Base-by-base conservation (phyloP, 2,888 invertebrate genomes). In the Campoplex nolae region DNA sequence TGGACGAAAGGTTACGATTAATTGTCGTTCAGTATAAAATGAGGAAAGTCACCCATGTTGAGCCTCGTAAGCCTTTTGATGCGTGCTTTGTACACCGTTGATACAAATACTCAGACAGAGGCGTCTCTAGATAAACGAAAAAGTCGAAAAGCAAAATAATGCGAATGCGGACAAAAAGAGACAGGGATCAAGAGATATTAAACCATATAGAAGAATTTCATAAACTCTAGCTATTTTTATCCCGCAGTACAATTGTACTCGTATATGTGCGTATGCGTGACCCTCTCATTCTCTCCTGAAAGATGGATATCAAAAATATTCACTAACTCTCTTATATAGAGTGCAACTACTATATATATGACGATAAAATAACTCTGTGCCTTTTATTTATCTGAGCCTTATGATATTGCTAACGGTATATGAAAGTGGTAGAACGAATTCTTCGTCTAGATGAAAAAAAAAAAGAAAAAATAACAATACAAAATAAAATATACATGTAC, bases 301-400 rank as follows among this genome's bases (percentile, higher is more conserved):
- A 18, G 73, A 79, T 56, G 48, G 48, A 56, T 76, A 84, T 78
- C 62, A 77, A 82, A 85, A 86, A 86, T 84, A 85, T 84, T 88
- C 77, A 74, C 75, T 56, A 85, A 84, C 83, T 88, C 83, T 68
- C 70, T 85, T 84, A 84, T 86, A 82, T 83, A 84, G 73, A 76
- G 80, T 80, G 73, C 79, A 80, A 79, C 79, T 54, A 77, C 67
- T 62, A 16, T 74, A 76, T 86, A 16, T 74, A 76, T 86, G 70
- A 74, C 65, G 83, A 87, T 74, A 80, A 86, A 85, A 88, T 88
- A 88, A 78, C 85, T 78, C 83, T 48, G 71, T 83, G 54, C 65
- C 45, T 70, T 78, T 85, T 48, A 71, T 83, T 76, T 51, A 68
- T 62, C 45, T 32, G 28, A 76, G 28, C 70, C 81, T 28, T 38